Evolutionary conservation across 92 coral and sea anemone genomes (phyloP), one percentile per base, ranked within the genome.

Genomic region (Micromussa lordhowensis): DNA sequence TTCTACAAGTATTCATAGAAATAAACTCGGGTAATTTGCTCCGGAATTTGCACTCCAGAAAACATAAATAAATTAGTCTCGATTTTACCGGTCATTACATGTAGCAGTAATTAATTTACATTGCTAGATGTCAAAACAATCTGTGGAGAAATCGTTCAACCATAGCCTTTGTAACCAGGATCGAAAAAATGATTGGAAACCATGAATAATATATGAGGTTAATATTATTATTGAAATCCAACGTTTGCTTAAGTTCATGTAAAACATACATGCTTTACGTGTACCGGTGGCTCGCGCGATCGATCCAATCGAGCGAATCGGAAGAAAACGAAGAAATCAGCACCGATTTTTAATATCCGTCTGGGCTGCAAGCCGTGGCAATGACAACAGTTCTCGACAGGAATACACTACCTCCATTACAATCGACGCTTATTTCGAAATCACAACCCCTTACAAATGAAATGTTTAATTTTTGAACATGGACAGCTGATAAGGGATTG

Each of bases 191-290:
- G 24, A 71, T 15, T 71, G 40, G 77, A 32, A 16, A 17, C 30
- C 48, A 83, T 72, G 77, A 83, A 84, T 84, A 79, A 79, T 79
- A 54, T 1, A 78, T 54, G 29, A 49, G 79, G 73, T 31, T 57
- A n/a, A 63, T 84, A 55, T 49, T 34, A 19, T 29, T 24, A 21
- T 30, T 4, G 29, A 78, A 26, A 53, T 49, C 14, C 66, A 64
- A 18, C 40, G 59, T 51, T 78, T 78, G 82, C 82, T 51, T 17
- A 49, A 29, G 55, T n/a, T 32, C 15, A 61, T 12, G 54, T 21
- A 35, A 80, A 32, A 38, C 29, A 54, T 44, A 44, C 51, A 44
- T 44, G 51, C 10, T 44, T 9, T 44, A 44, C 51, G 51, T 57
- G 72, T 44, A 35, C 10, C 55, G 55, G n/a, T n/a, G n/a, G 28